phyloP scores from a whole-genome alignment of 2,888 invertebrate species.

The Apamea sordens region DNA sequence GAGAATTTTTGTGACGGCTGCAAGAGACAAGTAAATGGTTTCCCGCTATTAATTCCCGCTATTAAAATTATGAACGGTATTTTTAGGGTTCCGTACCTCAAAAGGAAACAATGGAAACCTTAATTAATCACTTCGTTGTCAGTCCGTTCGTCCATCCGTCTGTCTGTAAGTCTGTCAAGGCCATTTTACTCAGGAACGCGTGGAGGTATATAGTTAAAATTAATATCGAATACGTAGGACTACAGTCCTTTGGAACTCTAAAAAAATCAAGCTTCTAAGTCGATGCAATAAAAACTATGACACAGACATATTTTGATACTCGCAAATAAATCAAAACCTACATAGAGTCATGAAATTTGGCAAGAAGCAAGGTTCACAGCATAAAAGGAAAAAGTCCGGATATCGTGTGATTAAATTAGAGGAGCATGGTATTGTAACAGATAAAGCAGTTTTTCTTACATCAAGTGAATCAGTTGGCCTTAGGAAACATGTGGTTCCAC shows the following conservation, averaged over 20 bases:
- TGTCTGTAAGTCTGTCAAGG: background rate
- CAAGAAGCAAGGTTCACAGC: background rate
- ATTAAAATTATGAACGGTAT: background rate
- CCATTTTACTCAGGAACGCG: background rate
- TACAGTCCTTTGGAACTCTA: background rate
- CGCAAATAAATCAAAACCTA: background rate
- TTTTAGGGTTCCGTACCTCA: background rate
- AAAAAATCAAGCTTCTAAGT: background rate
- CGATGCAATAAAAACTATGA: background rate
- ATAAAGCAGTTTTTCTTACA: too few species aligned
- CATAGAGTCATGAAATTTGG: background rate
- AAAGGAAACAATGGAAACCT: background rate
- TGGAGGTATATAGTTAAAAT: background rate
- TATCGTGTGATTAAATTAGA: too few species aligned
- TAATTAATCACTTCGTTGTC: background rate
- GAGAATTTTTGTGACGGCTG: slow-evolving; percentile 5
- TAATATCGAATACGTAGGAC: background rate
- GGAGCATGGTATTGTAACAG: too few species aligned
- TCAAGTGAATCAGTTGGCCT: too few species aligned
- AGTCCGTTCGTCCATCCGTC: background rate
- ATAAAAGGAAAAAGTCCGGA: too few species aligned
- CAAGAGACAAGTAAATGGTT: slow-evolving; percentile 18
- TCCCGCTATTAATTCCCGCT: background rate
- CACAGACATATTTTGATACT: background rate
- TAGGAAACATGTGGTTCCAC: too few species aligned